These are phyloP conservation scores for Scartelaos histophorus DNA, from an alignment of 2,113 vertebrate genomes.

Conservation along the genomic window DNA sequence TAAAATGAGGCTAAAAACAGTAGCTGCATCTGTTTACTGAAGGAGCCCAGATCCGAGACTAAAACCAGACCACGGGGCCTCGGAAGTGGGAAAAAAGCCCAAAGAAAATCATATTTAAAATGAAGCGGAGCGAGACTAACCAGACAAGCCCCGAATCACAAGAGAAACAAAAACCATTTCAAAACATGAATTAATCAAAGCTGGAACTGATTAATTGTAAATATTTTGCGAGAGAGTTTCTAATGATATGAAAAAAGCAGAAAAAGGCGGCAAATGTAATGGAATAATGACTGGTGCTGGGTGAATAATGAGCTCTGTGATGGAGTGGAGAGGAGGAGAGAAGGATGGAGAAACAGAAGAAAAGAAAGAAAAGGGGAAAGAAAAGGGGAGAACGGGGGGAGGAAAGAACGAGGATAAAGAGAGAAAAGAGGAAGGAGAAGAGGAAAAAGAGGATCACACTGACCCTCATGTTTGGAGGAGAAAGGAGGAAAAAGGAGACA, in stretches of 20 bases:
- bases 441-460: too few relatives aligned
- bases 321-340: conserved; percentile 10
- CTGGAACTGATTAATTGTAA: conserved; percentile 13
- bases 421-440: too few relatives aligned
- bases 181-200: conserved; percentile 8
- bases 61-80: not conserved
- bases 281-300: not conserved
- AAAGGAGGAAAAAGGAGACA: too few relatives aligned
- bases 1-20: too few relatives aligned
- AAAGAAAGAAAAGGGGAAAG: not conserved
- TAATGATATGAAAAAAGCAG: conserved; percentile 5
- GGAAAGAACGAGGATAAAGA: too few relatives aligned
- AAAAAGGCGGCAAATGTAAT: not conserved
- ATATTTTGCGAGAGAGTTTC: conserved; percentile 5
- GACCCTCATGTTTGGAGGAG: too few relatives aligned
- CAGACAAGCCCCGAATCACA: conserved; percentile 2
- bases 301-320: conserved; percentile 10
- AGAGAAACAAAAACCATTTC: conserved; percentile 8
- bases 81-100: not conserved
- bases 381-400: too few relatives aligned
- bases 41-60: not conserved
- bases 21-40: too few relatives aligned
- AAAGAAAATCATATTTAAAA: not conserved
- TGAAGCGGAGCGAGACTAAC: not conserved
- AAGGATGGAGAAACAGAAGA: conserved; percentile 12